Conservation (phyloP, 2,113 vertebrate species). For the Gobius niger region DNA sequence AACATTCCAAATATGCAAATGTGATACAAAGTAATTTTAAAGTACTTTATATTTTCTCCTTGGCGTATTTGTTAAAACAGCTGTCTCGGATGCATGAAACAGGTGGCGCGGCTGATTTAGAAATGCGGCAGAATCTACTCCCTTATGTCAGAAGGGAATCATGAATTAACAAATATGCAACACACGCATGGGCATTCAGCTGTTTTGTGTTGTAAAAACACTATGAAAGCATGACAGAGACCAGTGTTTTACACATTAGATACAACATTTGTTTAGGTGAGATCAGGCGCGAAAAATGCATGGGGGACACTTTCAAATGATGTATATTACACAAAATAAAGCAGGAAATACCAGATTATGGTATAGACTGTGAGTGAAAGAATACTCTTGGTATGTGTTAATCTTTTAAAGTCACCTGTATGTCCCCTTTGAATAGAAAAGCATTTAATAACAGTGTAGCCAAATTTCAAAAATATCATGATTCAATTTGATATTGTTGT, state of each 20-base stretch:
- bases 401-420: too few species aligned
- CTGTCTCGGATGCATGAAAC: background rate
- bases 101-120: constrained; percentile 4
- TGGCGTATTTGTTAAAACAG: constrained; percentile 4
- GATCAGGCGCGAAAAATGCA: too few species aligned
- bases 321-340: background rate
- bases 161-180: background rate
- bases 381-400: too few species aligned
- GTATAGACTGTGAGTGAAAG: too few species aligned
- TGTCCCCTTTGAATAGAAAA: too few species aligned
- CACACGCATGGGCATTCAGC: background rate
- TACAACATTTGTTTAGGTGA: too few species aligned
- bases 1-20: background rate
- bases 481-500: too few species aligned
- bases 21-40: background rate
- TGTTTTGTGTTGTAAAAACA: background rate
- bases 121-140: constrained; percentile 7
- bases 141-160: constrained; percentile 2
- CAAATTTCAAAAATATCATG: too few species aligned
- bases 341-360: too few species aligned
- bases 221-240: background rate
- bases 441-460: too few species aligned
- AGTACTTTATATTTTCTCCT: background rate
- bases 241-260: background rate
- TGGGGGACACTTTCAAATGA: background rate